Evolutionary conservation across 2,888 invertebrate species (phyloP), one percentile per base, ranked within the genome.

Genomic region (Phrixothrix hirtus): DNA sequence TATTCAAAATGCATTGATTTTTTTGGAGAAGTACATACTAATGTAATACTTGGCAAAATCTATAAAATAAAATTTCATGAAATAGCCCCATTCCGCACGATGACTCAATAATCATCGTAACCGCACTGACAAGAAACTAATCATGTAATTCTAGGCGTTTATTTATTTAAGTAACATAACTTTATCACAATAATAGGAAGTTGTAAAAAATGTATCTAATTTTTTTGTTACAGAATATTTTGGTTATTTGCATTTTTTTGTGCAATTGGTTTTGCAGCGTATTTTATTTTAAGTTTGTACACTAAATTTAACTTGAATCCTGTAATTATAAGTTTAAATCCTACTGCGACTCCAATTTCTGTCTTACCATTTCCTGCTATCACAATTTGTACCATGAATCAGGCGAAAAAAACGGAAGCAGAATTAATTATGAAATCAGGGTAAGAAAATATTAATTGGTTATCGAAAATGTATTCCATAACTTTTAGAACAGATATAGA

Each of bases 321-420:
- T 0, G 86, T 92, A 64, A 89, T 92, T 45, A 87, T 91, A 45
- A 87, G 85, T 66, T 82, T 91, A 50, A 89, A 87, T 67, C 87
- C 91, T 0, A 82, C 83, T 60, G 83, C 86, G 36, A 84, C 85
- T 51, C 79, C 82, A 0, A 78, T 92, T 0, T 78, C 79, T 1
- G 78, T 83, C 46, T 81, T 92, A 48, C 92, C 92, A 0, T 92
- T 92, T 73, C 92, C 92, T 0, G 88, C 92, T 0, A 77, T 92
- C 1, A 92, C 92, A 0, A 83, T 92, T 53, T 92, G 92, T 71
- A 92, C 90, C 70, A 86, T 90, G 73, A 92, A 92, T 71, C 88
- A 89, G 70, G 89, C 86, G 0, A 83, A 85, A 63, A 84, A 80
- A 58, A 79, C 77, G 14, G 84, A 83, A 50, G 87, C 84, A 1